Conservation (phyloP, 2,888 invertebrate genomes). For the Ornithoptera alexandrae region DNA sequence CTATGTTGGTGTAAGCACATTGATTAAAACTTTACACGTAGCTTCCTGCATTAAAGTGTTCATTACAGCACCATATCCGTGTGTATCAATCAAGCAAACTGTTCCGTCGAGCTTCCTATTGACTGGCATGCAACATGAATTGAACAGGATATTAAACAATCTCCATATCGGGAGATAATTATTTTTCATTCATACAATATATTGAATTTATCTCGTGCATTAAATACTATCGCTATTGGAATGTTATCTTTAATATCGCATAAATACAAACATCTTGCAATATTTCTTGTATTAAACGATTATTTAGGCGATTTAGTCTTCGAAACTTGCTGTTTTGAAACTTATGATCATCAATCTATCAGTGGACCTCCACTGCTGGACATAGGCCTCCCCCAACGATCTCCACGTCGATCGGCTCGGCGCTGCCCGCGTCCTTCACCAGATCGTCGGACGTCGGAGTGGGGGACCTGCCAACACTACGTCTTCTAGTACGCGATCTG, state of each 20-base stretch:
- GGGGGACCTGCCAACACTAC: too few species aligned
- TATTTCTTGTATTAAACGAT: too few species aligned
- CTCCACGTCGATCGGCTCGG: too few species aligned
- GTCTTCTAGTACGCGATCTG: too few species aligned
- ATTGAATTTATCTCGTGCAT: conserved; percentile 16
- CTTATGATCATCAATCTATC: too few species aligned
- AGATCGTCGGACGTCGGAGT: too few species aligned
- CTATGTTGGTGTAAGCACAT: not conserved
- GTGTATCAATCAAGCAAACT: conserved; percentile 20
- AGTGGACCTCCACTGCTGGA: too few species aligned
- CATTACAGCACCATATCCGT: conserved; percentile 19
- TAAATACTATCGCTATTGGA: not conserved
- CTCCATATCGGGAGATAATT: conserved; percentile 51
- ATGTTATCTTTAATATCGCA: not conserved
- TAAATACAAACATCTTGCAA: too few species aligned
- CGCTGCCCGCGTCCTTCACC: too few species aligned
- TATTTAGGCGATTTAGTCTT: not conserved
- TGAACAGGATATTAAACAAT: conserved; percentile 59
- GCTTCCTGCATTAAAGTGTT: conserved; percentile 8
- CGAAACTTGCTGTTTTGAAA: too few species aligned
- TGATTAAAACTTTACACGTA: not conserved
- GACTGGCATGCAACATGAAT: conserved; percentile 25
- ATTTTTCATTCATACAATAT: conserved; percentile 14
- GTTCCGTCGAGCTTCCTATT: conserved; percentile 26
- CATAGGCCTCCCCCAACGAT: too few species aligned